phyloP scores from a whole-genome alignment of 2,797 vertebrate species.

The Phrynocephalus forsythii region DNA sequence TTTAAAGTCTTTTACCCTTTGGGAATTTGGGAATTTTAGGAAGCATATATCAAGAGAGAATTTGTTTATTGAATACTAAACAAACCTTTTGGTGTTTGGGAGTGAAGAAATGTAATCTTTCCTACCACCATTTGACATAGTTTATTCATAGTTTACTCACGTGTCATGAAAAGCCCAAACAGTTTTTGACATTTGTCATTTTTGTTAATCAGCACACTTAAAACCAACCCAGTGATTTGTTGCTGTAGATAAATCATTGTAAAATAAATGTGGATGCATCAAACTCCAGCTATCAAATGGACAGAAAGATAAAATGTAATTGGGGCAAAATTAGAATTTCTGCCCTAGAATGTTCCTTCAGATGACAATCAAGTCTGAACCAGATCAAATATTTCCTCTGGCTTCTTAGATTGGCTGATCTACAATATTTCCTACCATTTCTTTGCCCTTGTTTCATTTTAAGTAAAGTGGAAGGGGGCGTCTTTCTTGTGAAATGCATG shows the following conservation, averaged over 20 bases:
- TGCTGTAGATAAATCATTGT: constrained; percentile 61
- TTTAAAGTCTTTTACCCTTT: neutral
- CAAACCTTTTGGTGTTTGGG: constrained; percentile 48
- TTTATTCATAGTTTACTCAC: constrained; percentile 37
- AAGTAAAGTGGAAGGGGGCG: constrained; percentile 2
- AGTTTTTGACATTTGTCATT: constrained; percentile 40
- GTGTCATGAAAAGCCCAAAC: constrained; percentile 41
- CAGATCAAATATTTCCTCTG: neutral
- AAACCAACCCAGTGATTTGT: constrained; percentile 49
- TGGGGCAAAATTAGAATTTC: constrained; percentile 58
- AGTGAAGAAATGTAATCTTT: constrained; percentile 43
- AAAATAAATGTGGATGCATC: constrained; percentile 57
- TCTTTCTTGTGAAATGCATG: constrained; percentile 19
- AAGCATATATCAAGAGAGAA: neutral
- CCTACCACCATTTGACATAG: constrained; percentile 37
- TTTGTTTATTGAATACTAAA: neutral
- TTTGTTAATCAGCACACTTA: constrained; percentile 34
- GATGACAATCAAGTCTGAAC: constrained; percentile 46
- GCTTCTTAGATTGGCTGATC: constrained; percentile 33
- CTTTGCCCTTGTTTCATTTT: constrained; percentile 44
- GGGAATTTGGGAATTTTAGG: neutral
- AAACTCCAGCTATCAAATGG: constrained; percentile 52
- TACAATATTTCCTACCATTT: neutral
- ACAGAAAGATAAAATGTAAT: constrained; percentile 23
- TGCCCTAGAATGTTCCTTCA: neutral